Conservation (phyloP, 2,113 vertebrate species). For the Ochotona princeps region DNA sequence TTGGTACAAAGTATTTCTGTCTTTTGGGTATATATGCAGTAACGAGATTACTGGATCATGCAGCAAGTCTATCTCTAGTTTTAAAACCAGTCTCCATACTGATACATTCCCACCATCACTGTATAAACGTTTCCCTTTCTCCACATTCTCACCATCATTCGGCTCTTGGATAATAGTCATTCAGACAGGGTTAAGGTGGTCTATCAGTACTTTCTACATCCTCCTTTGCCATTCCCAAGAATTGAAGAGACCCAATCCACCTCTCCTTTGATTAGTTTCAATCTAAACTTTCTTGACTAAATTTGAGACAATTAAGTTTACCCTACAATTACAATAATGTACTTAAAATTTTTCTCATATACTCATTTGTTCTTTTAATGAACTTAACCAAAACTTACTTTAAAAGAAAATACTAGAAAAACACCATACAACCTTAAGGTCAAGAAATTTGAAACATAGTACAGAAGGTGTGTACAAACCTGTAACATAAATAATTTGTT, state of each 20-base stretch:
- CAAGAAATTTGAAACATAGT: background rate
- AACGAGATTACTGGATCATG: too few relatives aligned
- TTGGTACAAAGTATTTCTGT: too few relatives aligned
- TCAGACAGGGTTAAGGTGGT: too few relatives aligned
- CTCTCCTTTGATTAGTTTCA: background rate
- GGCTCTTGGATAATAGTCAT: too few relatives aligned
- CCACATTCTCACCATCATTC: too few relatives aligned
- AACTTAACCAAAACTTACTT: background rate
- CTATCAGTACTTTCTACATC: background rate
- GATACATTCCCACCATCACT: too few relatives aligned
- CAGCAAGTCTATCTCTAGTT: too few relatives aligned
- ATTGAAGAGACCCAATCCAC: slow-evolving; percentile 6
- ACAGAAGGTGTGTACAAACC: background rate
- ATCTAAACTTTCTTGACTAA: background rate
- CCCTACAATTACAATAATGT: background rate
- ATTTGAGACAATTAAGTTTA: slow-evolving; percentile 21
- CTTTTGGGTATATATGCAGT: too few relatives aligned
- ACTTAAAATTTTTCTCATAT: background rate
- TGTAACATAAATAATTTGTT: background rate
- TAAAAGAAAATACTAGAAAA: background rate
- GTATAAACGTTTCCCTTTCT: too few relatives aligned
- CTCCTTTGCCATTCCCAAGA: background rate
- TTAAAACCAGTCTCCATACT: too few relatives aligned
- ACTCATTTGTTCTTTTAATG: slow-evolving; percentile 41
- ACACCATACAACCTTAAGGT: background rate